Percentiles rank a stretch among this genome's conserved stretches.
phyloP scores from a whole-genome alignment of 2,797 vertebrate genomes.

The Huso huso region DNA sequence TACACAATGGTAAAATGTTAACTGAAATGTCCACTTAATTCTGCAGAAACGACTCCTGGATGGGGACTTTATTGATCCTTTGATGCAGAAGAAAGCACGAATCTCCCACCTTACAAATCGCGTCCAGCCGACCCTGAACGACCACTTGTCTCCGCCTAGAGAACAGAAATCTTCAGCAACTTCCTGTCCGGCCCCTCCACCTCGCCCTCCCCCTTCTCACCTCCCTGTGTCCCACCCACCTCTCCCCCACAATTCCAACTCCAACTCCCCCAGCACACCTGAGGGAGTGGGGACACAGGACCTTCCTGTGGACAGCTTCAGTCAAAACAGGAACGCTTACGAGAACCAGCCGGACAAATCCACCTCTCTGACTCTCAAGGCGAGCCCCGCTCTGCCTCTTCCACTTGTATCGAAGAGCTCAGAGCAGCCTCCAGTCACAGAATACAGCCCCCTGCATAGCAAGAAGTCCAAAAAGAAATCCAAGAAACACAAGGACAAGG shows the following conservation, averaged over 20 bases:
- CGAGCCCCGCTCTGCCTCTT: conserved; percentile 34
- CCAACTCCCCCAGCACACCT: conserved; percentile 76
- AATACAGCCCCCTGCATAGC: conserved; percentile 31
- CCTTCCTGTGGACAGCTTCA: conserved; percentile 61
- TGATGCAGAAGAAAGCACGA: conserved; percentile 76
- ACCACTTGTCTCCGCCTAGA: not conserved
- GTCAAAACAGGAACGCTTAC: conserved; percentile 57
- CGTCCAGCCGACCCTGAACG: conserved; percentile 45
- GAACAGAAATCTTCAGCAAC: conserved; percentile 16
- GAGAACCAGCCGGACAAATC: conserved; percentile 65
- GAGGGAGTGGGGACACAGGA: conserved; percentile 78
- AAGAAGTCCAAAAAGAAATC: conserved; percentile 75
- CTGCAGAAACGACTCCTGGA: conserved; percentile 65
- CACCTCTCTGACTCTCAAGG: conserved; percentile 43
- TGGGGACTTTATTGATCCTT: conserved; percentile 68
- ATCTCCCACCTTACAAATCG: conserved; percentile 74
- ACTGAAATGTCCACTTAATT: conserved; percentile 9
- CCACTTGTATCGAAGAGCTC: conserved; percentile 28
- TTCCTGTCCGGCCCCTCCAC: conserved; percentile 43
- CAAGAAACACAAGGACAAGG: conserved; percentile 69
- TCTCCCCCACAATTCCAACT: conserved; percentile 69
- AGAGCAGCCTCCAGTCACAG: conserved; percentile 45
- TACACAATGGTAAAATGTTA: too few species aligned
- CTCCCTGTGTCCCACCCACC: conserved; percentile 49
- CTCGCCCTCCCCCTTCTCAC: conserved; percentile 41